Percentiles rank a stretch among this genome's conserved stretches.
Evolutionary conservation across 2,888 invertebrate species (phyloP).

Genomic region (Pseudococcus jackbeardsleyi): DNA sequence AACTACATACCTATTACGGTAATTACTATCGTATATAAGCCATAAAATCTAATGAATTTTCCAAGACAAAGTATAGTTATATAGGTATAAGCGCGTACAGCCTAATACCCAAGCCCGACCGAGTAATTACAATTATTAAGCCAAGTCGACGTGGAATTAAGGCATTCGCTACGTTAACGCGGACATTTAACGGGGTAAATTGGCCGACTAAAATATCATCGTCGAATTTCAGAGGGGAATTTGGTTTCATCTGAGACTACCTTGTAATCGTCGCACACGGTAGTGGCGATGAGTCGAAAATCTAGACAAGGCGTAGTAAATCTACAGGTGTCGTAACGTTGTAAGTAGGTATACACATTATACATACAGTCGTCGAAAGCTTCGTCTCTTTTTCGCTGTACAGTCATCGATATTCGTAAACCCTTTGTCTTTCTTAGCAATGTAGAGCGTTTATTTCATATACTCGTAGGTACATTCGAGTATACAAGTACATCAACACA

Average conservation of each 20-base stretch:
- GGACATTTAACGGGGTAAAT: conserved; percentile 17
- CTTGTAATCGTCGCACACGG: background rate
- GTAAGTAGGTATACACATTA: background rate
- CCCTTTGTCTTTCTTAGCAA: background rate
- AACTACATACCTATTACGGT: conserved; percentile 31
- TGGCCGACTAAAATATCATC: background rate
- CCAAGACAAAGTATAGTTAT: conserved; percentile 17
- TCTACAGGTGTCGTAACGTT: background rate
- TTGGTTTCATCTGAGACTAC: background rate
- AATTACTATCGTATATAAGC: conserved; percentile 32
- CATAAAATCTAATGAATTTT: conserved; percentile 42
- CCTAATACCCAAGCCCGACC: background rate
- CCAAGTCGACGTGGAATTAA: background rate
- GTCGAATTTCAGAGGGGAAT: background rate
- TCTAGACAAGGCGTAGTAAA: background rate
- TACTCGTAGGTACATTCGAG: background rate
- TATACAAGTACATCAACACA: background rate
- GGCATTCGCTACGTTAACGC: conserved; percentile 40
- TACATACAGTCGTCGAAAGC: too few species aligned
- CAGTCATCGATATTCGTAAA: background rate
- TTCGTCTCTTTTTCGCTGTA: too few species aligned
- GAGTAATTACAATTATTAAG: conserved; percentile 32
- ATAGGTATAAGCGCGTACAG: background rate
- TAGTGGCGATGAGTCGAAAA: background rate
- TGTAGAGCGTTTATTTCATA: background rate